These are phyloP conservation scores for Lepidurus couesii DNA, from an alignment of 1,140 invertebrate genomes.

Conservation along the genomic window DNA sequence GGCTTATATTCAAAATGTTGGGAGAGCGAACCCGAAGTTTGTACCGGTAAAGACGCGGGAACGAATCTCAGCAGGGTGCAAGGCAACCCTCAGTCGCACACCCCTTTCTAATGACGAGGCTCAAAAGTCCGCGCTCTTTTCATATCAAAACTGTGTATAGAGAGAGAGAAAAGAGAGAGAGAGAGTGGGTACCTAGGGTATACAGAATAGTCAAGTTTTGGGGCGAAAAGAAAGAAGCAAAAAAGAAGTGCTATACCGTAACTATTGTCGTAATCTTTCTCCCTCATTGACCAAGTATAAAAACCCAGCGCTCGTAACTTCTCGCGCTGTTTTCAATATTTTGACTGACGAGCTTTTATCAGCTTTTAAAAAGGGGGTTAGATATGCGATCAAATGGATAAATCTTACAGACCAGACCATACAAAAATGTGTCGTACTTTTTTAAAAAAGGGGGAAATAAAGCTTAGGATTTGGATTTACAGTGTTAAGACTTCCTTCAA, in stretches of 20 bases:
- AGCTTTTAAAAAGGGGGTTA: neutral
- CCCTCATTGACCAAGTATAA: conserved; percentile 8
- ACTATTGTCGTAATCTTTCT: conserved; percentile 15
- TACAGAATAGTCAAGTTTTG: neutral
- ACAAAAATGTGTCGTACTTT: no score
- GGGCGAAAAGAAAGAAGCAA: neutral
- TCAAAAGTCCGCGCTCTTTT: conserved; percentile 6
- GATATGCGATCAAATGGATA: neutral
- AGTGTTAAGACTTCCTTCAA: no score
- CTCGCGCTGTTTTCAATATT: conserved; percentile 16
- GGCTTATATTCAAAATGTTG: conserved; percentile 9
- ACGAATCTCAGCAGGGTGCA: conserved; percentile 13
- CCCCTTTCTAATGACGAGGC: conserved; percentile 17
- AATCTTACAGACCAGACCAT: neutral
- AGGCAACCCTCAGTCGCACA: conserved; percentile 4
- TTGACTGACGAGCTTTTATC: conserved; percentile 3
- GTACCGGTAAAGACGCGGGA: conserved; percentile 18
- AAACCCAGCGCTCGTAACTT: neutral
- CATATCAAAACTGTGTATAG: neutral
- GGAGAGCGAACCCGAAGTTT: neutral
- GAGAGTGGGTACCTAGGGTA: neutral
- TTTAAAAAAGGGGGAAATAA: no score
- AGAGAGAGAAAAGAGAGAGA: neutral
- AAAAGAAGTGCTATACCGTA: neutral
- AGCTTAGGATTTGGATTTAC: no score